Evolutionary conservation across 2,113 vertebrate species (phyloP), one percentile per base, ranked within the genome.

Genomic region (western clawed frog (Xenopus tropicalis)): DNA sequence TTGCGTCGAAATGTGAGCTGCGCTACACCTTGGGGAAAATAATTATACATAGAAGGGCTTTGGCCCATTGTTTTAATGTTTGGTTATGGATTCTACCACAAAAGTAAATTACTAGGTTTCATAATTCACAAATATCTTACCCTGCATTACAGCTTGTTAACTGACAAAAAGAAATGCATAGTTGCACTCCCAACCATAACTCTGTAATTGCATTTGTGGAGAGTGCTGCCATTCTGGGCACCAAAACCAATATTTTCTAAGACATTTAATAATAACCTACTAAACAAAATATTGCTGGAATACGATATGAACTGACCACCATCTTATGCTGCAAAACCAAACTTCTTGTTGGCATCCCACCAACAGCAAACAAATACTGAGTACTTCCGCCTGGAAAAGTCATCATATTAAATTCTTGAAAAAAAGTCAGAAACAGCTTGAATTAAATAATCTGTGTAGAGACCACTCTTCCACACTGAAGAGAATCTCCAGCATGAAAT

Each of bases 331-430:
- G 66, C 72, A 52, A 79, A 78, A 58, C 51, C 21, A 0, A 61
- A 46, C 56, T 79, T 58, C 70, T 13, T 74, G 74, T 61, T 75
- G 72, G 72, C 57, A 44, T n/a, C 23, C 23, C 3, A 75, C 72
- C 72, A 75, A 11, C 68, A 62, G 61, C 14, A 73, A 73, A 66
- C 48, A 61, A 24, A 48, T 58, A 69, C 74, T 61, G 66, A 71
- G 72, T 29, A 52, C 23, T 78, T 79, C 67, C 14, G 64, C 80
- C 1, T 72, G 58, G 69, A 72, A 79, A 74, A 79, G 0, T 1
- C 61, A 66, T 20, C 70, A 74, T 62, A 61, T 71, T 81, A 65
- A 64, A 1, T 65, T 78, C 72, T 82, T 79, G 68, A 72, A 71
- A 72, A 71, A 73, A 70, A 72, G 29, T 37, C 29, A 37, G 29